Conservation (phyloP, 2,797 vertebrate genomes). For the Enteromius treurensis region DNA sequence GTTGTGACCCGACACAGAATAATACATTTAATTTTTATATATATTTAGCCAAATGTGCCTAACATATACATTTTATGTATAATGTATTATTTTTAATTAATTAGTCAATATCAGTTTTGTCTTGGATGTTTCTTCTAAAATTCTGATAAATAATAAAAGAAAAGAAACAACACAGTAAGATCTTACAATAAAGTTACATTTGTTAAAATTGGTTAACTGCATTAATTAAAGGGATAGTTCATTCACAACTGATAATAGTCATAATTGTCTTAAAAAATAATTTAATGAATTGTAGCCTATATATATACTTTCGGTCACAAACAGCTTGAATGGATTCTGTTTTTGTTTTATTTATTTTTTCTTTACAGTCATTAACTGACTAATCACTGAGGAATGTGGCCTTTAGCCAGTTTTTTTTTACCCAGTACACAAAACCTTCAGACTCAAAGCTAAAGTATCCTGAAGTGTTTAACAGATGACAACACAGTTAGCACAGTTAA, state of each 20-base stretch:
- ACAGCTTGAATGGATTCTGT: background rate
- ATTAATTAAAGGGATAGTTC: too few species aligned
- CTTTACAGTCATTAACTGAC: background rate
- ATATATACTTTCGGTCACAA: background rate
- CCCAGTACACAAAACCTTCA: background rate
- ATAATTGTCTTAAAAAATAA: too few species aligned
- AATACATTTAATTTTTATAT: background rate
- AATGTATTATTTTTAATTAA: too few species aligned
- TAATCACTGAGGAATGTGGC: conserved; percentile 20
- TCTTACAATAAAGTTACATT: too few species aligned
- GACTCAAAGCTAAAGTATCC: background rate
- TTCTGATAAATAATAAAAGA: too few species aligned
- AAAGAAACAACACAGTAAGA: too few species aligned
- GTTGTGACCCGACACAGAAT: background rate
- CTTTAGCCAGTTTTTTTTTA: conserved; percentile 8
- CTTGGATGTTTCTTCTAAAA: too few species aligned
- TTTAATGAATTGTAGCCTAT: too few species aligned
- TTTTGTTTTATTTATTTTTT: background rate
- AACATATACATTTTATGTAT: too few species aligned
- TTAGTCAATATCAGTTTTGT: too few species aligned
- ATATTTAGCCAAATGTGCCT: background rate
- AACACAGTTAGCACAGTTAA: background rate
- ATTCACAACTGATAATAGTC: too few species aligned
- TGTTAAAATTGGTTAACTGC: too few species aligned
- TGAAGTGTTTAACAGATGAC: background rate